Evolutionary conservation across 2,888 invertebrate genomes (phyloP).

Genomic region (Nomada lathburiana): DNA sequence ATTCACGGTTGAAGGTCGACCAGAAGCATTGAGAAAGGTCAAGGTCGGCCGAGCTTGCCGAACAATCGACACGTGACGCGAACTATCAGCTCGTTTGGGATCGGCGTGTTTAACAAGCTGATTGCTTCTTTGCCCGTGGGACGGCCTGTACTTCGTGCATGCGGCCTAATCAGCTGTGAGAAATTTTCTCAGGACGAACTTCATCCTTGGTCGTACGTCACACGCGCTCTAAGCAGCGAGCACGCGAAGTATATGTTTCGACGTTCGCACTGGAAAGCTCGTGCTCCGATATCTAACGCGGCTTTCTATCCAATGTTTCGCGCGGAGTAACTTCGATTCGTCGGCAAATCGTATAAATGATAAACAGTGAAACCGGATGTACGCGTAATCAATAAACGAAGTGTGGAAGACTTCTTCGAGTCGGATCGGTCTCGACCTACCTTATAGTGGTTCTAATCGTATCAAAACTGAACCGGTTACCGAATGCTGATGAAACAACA

Average conservation of each 20-base stretch:
- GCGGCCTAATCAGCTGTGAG: conserved; percentile 16
- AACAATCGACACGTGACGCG: conserved; percentile 47
- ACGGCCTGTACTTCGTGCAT: not conserved
- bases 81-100: conserved; percentile 21
- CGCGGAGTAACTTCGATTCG: too few relatives aligned
- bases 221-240: not conserved
- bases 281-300: too few relatives aligned
- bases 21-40: conserved; percentile 55
- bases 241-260: too few relatives aligned
- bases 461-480: not conserved
- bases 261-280: too few relatives aligned
- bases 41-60: conserved; percentile 50
- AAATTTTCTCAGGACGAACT: conserved; percentile 25
- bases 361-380: too few relatives aligned
- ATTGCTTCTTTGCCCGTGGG: conserved; percentile 39
- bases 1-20: conserved; percentile 38
- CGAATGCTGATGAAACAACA: not conserved
- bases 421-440: conserved; percentile 18
- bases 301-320: too few relatives aligned
- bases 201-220: conserved; percentile 9
- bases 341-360: too few relatives aligned
- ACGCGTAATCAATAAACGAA: too few relatives aligned
- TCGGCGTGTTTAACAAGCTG: conserved; percentile 39
- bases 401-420: not conserved
- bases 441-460: not conserved